Conservation (phyloP, 1,140 invertebrate species). For the Caerostris darwini region DNA sequence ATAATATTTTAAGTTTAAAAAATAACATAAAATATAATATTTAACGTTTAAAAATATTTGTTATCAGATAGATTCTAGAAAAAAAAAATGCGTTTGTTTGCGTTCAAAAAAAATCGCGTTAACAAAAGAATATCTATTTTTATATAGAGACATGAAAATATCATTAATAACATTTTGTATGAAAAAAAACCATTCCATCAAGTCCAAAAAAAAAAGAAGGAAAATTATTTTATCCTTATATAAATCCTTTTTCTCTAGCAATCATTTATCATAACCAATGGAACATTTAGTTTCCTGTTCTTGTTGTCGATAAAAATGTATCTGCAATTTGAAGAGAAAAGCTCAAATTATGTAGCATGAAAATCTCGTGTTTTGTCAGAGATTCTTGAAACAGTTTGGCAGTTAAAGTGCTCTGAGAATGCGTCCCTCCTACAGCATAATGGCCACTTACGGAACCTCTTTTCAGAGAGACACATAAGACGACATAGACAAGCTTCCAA, state of each 20-base stretch:
- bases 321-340: neutral
- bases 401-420: neutral
- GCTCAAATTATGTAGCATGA: neutral
- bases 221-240: neutral
- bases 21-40: no score
- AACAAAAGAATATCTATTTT: no score
- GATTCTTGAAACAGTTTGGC: neutral
- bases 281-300: slow-evolving; percentile 1
- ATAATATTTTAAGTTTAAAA: no score
- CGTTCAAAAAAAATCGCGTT: no score
- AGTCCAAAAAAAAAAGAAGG: neutral
- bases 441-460: neutral
- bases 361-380: neutral
- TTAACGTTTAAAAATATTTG: no score
- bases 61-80: no score
- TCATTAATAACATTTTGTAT: no score
- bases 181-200: no score
- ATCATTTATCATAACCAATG: neutral
- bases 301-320: neutral
- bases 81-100: no score
- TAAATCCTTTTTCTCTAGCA: neutral
- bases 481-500: neutral
- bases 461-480: slow-evolving; percentile 10
- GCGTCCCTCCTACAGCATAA: neutral
- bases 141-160: no score